Evolutionary conservation across 2,113 vertebrate species (phyloP).

Genomic region (Asarcornis scutulata): DNA sequence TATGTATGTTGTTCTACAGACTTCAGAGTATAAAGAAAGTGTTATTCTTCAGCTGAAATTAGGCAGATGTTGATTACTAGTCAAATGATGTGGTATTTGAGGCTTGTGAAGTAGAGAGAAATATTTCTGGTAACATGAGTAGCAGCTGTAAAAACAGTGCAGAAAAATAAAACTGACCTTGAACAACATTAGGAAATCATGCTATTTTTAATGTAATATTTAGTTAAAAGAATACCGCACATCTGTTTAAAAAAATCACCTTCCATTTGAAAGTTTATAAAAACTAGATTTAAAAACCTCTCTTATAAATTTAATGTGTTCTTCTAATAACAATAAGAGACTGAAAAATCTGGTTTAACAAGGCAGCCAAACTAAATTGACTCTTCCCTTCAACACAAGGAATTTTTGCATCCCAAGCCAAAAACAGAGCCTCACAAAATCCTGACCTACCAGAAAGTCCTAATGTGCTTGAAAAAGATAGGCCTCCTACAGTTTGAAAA

Average conservation of each 20-base stretch:
- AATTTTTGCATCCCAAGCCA: constrained; percentile 13
- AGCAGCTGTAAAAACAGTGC: constrained; percentile 66
- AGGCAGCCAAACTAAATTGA: not conserved
- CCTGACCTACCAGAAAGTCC: constrained; percentile 28
- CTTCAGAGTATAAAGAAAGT: not conserved
- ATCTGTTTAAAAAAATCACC: not conserved
- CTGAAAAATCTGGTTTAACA: not conserved
- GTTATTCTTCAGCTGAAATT: constrained; percentile 61
- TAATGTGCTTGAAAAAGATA: not conserved
- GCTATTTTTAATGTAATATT: not conserved
- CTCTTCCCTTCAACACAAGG: not conserved
- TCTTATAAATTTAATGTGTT: not conserved
- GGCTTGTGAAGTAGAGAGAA: constrained; percentile 48
- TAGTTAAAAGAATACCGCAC: not conserved
- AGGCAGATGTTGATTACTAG: constrained; percentile 56
- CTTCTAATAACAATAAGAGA: not conserved
- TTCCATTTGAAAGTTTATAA: not conserved
- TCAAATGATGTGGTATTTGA: constrained; percentile 53
- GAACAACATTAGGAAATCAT: constrained; percentile 6
- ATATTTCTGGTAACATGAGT: constrained; percentile 42
- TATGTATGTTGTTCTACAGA: not conserved
- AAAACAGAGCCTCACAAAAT: constrained; percentile 31
- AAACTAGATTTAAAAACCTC: not conserved
- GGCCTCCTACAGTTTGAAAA: not conserved
- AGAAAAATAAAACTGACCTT: constrained; percentile 35